phyloP scores from a whole-genome alignment of 2,797 vertebrate genomes.

The Pyrocephalus nanus region DNA sequence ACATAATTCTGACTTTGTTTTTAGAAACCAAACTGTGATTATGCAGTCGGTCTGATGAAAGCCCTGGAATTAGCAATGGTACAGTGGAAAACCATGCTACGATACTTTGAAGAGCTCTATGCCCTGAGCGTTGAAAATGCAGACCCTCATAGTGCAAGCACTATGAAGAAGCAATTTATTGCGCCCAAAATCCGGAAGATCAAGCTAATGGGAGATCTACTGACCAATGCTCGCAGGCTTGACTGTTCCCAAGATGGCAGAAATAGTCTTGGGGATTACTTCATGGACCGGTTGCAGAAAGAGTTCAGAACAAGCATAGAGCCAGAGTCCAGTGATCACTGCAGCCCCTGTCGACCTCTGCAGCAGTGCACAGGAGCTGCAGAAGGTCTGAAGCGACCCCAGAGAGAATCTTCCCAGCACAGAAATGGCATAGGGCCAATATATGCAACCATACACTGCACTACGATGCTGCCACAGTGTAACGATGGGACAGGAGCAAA shows the following conservation, averaged over 20 bases:
- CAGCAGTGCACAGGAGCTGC: conserved; percentile 28
- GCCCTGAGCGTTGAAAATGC: conserved; percentile 67
- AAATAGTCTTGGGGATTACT: conserved; percentile 77
- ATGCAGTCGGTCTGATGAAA: conserved; percentile 61
- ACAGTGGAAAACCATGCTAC: conserved; percentile 77
- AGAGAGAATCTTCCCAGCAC: conserved; percentile 23
- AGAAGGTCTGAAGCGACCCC: background rate
- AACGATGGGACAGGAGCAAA: conserved; percentile 6
- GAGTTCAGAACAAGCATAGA: conserved; percentile 63
- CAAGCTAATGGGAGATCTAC: conserved; percentile 75
- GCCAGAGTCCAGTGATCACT: background rate
- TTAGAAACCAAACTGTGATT: conserved; percentile 75
- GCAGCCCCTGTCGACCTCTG: background rate
- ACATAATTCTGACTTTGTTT: conserved; percentile 27
- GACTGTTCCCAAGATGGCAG: conserved; percentile 68
- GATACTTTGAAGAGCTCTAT: conserved; percentile 76
- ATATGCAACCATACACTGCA: conserved; percentile 38
- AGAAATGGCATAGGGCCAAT: conserved; percentile 49
- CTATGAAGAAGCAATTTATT: conserved; percentile 77
- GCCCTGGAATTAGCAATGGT: conserved; percentile 75
- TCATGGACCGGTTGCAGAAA: conserved; percentile 76
- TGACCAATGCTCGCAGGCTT: conserved; percentile 75
- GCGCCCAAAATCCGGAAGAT: conserved; percentile 71
- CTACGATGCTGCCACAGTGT: background rate
- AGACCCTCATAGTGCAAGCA: conserved; percentile 66